Percentiles rank a stretch among this genome's conserved stretches.
phyloP scores from a whole-genome alignment of 2,888 invertebrate genomes.

The Cheilosia vernalis region DNA sequence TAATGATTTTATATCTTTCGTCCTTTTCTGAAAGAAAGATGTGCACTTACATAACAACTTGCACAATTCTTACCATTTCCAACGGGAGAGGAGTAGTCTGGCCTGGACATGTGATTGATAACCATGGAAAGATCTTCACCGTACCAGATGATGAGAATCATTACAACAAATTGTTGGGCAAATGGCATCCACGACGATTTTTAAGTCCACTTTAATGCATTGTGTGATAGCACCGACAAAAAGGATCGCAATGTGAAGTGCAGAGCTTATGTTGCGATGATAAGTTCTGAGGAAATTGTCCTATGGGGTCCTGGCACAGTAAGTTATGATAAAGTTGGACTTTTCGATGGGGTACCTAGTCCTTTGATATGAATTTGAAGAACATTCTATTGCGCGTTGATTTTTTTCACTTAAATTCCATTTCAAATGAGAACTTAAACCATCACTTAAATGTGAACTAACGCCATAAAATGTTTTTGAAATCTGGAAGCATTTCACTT shows the following conservation, averaged over 20 bases:
- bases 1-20: slow-evolving; percentile 10
- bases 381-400: neutral
- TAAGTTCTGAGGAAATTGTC: slow-evolving; percentile 30
- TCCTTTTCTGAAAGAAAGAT: slow-evolving; percentile 17
- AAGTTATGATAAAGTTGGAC: slow-evolving; percentile 38
- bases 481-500: too few relatives aligned
- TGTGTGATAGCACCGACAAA: slow-evolving; percentile 13
- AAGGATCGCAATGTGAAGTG: slow-evolving; percentile 18
- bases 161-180: too few relatives aligned
- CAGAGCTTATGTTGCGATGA: slow-evolving; percentile 15
- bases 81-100: slow-evolving; percentile 31
- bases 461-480: too few relatives aligned
- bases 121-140: slow-evolving; percentile 34
- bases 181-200: slow-evolving; percentile 46
- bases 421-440: too few relatives aligned
- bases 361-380: slow-evolving; percentile 40
- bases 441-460: too few relatives aligned
- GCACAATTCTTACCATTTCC: neutral
- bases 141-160: slow-evolving; percentile 48
- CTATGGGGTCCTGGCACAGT: slow-evolving; percentile 41
- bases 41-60: neutral
- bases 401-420: too few relatives aligned
- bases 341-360: slow-evolving; percentile 30
- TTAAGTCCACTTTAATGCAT: slow-evolving; percentile 31
- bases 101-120: slow-evolving; percentile 12